Base-by-base conservation (phyloP, 2,888 invertebrate genomes). In the Steinernema carpocapsae region DNA sequence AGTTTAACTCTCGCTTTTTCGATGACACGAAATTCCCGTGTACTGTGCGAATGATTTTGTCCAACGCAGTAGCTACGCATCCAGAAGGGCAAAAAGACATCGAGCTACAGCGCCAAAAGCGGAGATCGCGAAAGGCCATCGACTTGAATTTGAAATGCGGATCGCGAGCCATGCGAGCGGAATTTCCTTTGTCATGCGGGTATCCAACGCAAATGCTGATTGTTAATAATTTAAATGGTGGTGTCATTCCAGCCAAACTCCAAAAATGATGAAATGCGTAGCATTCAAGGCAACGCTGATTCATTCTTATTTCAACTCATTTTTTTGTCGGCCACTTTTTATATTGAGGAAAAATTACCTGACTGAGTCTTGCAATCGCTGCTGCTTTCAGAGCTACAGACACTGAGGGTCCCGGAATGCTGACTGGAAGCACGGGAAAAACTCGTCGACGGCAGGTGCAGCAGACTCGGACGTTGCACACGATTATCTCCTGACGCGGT, bases 1-100 rank as follows among this genome's bases (percentile, higher is more conserved):
- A 56, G 17, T 64, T 64, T 64, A 64, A 32, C 64, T 64, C 29
- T 64, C 37, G 64, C 64, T 29, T 64, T 64, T 64, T 64, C 32
- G 24, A 19, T 4, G 48, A 17, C 48, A 19, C 48, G 17, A 19
- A 14, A 19, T 19, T 48, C 19, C 17, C 19, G 48, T 48, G 48
- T 48, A 48, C 17, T 17, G 48, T 48, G 48, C 48, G 19, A 48
- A 48, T 17, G 48, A 48, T n/a, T 48, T 48, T 2, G 48, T 37
- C 37, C 3, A 37, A 19, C 48, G 48, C 6, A 48, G 48, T 14
- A n/a, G 48, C 14, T 17, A 2, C 48, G 19, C 19, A 14, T 48
- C 48, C 19, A 2, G 24, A 56, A 22, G 4, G 14, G 26, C 22
- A 7, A 19, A 56, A 26, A 48, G 3, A 43, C 10, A 43, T 43